Evolutionary conservation across 1,140 invertebrate genomes (phyloP), one percentile per base, ranked within the genome.

Genomic region (Drosophila malerkotliana): DNA sequence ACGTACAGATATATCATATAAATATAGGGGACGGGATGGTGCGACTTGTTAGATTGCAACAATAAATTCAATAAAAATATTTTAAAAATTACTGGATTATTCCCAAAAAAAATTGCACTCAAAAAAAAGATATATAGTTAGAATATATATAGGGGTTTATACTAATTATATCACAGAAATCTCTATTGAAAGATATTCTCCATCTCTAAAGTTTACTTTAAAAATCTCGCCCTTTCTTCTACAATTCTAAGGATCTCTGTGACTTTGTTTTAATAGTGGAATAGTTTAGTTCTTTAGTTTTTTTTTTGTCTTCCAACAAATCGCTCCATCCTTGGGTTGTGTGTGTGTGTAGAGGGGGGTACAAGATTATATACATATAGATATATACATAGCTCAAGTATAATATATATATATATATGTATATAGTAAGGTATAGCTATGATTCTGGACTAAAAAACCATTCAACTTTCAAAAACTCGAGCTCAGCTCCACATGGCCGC

Each of bases 401-500:
- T n/a, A 3, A 6, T 18, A 47, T 71, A 76, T 68, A 55, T 18
- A 18, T 15, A 18, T 12, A 15, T 15, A 8, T 44, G 15, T 44
- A 44, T 44, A 12, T 44, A 47, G 68, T 68, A 55, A 47, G 15
- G 39, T 24, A 30, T 21, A 41, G 58, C 58, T 63, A 44, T 26
- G 59, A 63, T 32, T 62, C n/a, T 41, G 47, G 34, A 8, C 47
- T 32, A 37, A 52, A 52, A 52, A 26, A 34, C 51, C 12, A 58
- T 32, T 30, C n/a, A 12, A 61, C 30, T 39, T 41, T 41, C 3
- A 14, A 45, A 45, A 45, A 45, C 44, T 15, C 56, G 26, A 48
- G 32, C 41, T 59, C 51, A 57, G 32, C 71, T 56, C 74, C 57
- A 63, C 53, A 63, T 75, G 63, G 62, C 63, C 51, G 64, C 54